Conservation (phyloP, 2,797 vertebrate genomes). For the Strix occidentalis region DNA sequence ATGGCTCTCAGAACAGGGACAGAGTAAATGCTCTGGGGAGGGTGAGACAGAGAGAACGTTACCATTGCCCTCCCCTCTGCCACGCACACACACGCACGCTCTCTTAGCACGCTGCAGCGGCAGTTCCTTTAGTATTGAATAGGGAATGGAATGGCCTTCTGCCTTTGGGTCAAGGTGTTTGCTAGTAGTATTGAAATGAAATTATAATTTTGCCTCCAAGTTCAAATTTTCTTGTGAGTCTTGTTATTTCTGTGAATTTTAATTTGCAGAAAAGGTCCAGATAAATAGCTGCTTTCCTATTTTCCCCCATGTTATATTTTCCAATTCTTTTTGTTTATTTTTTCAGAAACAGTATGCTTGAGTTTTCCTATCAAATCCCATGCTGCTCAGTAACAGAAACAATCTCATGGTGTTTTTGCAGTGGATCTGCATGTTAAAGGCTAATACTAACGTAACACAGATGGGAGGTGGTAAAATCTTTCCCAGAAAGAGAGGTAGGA, state of each 20-base stretch:
- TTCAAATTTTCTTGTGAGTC: not conserved
- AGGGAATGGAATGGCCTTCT: not conserved
- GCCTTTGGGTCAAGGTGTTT: not conserved
- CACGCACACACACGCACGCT: not conserved
- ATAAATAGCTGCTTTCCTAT: not conserved
- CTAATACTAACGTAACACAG: not conserved
- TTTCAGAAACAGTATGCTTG: not conserved
- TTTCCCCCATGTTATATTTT: not conserved
- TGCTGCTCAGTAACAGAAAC: not conserved
- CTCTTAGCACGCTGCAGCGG: not conserved
- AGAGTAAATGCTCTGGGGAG: not conserved
- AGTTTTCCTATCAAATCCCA: not conserved
- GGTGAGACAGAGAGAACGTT: not conserved
- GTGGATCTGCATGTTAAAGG: not conserved
- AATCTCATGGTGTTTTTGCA: not conserved
- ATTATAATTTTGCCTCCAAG: not conserved
- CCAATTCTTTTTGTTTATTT: not conserved
- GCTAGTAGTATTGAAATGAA: not conserved
- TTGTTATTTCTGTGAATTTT: not conserved
- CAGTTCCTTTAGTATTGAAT: not conserved
- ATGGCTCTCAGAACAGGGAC: not conserved
- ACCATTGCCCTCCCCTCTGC: not conserved
- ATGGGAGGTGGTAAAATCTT: not conserved
- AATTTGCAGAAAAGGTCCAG: not conserved
- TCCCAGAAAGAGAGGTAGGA: not conserved